Conservation (phyloP, 2,113 vertebrate species). For the Platichthys flesus region DNA sequence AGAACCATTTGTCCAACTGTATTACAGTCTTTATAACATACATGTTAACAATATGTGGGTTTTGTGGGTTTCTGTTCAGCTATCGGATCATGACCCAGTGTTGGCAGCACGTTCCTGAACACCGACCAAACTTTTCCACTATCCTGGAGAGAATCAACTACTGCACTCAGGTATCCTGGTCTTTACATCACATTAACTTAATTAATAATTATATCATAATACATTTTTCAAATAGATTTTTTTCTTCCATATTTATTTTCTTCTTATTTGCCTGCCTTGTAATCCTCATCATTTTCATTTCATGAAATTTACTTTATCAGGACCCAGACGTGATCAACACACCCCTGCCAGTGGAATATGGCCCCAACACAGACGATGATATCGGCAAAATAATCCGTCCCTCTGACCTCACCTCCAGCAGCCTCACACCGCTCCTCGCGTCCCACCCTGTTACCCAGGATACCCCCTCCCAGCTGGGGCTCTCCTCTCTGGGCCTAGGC, state of each 20-base stretch:
- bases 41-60: background rate
- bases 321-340: conserved; percentile 93
- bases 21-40: background rate
- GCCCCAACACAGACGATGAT: conserved; percentile 86
- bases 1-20: background rate
- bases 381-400: conserved; percentile 78
- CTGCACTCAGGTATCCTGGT: conserved; percentile 88
- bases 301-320: conserved; percentile 65
- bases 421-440: conserved; percentile 82
- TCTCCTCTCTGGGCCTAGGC: conserved; percentile 47
- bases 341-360: conserved; percentile 86
- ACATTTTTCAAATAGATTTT: background rate
- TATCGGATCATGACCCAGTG: conserved; percentile 94
- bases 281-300: background rate
- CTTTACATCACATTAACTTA: background rate
- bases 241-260: background rate
- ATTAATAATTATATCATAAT: too few relatives aligned
- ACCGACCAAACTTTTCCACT: conserved; percentile 90
- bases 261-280: background rate
- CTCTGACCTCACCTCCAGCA: conserved; percentile 76
- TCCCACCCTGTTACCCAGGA: conserved; percentile 74
- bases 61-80: conserved; percentile 66
- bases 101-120: conserved; percentile 94
- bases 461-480: conserved; percentile 64
- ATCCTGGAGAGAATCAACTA: conserved; percentile 92